Base-by-base conservation (phyloP, 2,797 vertebrate species). In the Antennarius maculatus region DNA sequence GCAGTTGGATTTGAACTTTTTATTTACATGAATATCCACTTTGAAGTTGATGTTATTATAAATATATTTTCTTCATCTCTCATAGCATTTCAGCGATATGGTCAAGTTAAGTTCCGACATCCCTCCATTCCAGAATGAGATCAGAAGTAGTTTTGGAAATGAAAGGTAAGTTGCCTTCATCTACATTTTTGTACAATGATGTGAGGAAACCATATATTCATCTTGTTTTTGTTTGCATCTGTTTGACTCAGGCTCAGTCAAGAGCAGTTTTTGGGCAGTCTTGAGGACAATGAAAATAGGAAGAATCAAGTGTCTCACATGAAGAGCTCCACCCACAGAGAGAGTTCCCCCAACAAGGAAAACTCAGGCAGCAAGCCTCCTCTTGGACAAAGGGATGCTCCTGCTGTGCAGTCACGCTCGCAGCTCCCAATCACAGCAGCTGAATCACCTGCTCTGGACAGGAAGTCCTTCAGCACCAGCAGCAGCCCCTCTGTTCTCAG, bases 21-120 rank as follows among this genome's bases (percentile, higher is more conserved):
- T 23, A 23, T 23, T 23, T 23, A 23, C 23, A 23, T 23, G 54
- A 67, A 77, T 42, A 69, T 34, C 61, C 28, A 48, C 9, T 16
- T 6, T 16, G 4, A 27, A 17, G 13, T 50, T 62, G 23, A 23
- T 23, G 69, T 66, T 52, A 17, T 27, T 39, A 10, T 39, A 39
- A 9, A 13, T 46, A 56, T 57, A 10, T 61, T 17, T 55, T 50
- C 34, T n/a, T 31, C 7, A 17, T 82, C 29, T 85, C 37, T 79
- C 29, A 60, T 43, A 91, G 89, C 88, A 57, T 64, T 95, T 96
- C 78, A 95, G 94, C 74, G 95, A 98, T 93, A 95, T 95, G 79
- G 93, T 94, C 77, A 95, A 90, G 86, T 94, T 95, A 77, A 96
- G 95, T 83, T 94, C 94, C 76, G 95, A 94, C 71, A 71, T 92